phyloP scores from a whole-genome alignment of 2,113 vertebrate genomes.

The Zosterops hypoxanthus region DNA sequence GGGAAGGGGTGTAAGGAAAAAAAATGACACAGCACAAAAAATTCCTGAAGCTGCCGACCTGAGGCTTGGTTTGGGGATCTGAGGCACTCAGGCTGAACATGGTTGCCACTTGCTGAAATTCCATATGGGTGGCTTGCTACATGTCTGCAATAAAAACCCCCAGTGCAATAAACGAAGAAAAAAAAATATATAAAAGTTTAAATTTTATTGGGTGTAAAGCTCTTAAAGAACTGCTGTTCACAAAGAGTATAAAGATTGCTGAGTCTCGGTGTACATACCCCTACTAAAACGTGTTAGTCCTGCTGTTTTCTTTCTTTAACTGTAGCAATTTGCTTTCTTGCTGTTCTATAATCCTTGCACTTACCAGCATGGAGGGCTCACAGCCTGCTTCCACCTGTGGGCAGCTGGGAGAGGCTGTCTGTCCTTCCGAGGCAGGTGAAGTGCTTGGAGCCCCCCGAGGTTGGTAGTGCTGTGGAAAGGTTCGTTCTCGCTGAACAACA shows the following conservation, averaged over 20 bases:
- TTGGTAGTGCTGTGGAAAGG: neutral
- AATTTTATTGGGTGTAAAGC: constrained; percentile 80
- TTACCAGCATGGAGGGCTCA: neutral
- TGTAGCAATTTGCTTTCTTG: constrained; percentile 1
- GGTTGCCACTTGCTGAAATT: constrained; percentile 56
- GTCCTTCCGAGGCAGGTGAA: neutral
- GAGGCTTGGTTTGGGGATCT: neutral
- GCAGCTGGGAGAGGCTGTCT: neutral
- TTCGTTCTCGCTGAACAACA: neutral
- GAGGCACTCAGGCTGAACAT: neutral
- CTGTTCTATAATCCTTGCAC: constrained; percentile 49
- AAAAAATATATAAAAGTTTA: constrained; percentile 75
- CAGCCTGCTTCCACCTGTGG: constrained; percentile 6
- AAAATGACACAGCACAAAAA: neutral
- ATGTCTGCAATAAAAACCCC: constrained; percentile 69
- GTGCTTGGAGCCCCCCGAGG: neutral
- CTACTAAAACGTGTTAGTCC: constrained; percentile 32
- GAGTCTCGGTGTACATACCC: constrained; percentile 3
- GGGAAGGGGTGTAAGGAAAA: neutral
- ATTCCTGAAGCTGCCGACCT: neutral
- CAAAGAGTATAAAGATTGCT: constrained; percentile 53
- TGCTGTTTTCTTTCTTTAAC: constrained; percentile 56
- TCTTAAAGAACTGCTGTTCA: constrained; percentile 74
- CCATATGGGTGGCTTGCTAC: constrained; percentile 70
- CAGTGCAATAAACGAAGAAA: constrained; percentile 66